A percentile compares a stretch with the other conserved stretches of the same genome.
These are phyloP conservation scores for Microctenopoma lineatum DNA, from an alignment of 2,797 vertebrate species.

Conservation along the genomic window DNA sequence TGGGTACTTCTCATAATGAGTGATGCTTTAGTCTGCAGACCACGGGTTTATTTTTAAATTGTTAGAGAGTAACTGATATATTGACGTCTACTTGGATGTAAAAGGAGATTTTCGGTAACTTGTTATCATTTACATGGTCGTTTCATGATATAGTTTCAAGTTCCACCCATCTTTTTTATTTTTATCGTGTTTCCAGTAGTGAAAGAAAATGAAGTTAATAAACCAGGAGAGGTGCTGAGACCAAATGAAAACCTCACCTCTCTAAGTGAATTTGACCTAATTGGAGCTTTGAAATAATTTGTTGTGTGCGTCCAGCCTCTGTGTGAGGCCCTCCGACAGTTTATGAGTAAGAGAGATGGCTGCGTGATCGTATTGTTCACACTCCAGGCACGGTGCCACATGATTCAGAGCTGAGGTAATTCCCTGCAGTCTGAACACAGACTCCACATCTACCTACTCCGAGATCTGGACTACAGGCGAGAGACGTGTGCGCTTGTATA, in stretches of 20 bases:
- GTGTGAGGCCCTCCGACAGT: constrained; percentile 73
- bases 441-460: constrained; percentile 61
- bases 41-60: neutral
- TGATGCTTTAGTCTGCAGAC: neutral
- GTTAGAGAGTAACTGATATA: neutral
- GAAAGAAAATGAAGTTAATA: neutral
- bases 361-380: constrained; percentile 73
- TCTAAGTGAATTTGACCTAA: constrained; percentile 3
- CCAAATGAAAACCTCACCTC: neutral
- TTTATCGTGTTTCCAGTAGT: neutral
- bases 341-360: constrained; percentile 73
- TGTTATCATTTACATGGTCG: too few relatives aligned
- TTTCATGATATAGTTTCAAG: too few relatives aligned
- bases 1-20: neutral
- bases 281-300: constrained; percentile 25
- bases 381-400: constrained; percentile 68
- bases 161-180: neutral
- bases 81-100: neutral
- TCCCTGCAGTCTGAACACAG: constrained; percentile 63
- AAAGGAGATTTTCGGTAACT: neutral
- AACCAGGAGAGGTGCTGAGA: neutral
- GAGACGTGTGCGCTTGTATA: constrained; percentile 31
- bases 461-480: constrained; percentile 55
- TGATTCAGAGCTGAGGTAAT: constrained; percentile 81
- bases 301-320: constrained; percentile 46